Percentiles rank a stretch among this genome's conserved stretches.
Evolutionary conservation across 2,113 vertebrate genomes (phyloP).

Genomic region (Neodontobutis hainanensis): DNA sequence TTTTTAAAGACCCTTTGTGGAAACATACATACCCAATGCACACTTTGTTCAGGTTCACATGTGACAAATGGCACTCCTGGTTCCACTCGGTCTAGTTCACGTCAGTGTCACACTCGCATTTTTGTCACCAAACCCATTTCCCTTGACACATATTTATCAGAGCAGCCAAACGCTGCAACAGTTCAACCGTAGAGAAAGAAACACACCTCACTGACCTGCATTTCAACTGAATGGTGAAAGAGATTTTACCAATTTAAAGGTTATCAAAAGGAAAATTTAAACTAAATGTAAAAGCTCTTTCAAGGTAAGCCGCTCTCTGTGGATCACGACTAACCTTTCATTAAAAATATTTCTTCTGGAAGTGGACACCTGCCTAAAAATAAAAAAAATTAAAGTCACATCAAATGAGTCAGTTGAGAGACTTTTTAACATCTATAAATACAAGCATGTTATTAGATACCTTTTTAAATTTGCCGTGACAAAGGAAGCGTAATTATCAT

Average conservation of each 20-base stretch:
- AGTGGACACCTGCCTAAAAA: too few species aligned
- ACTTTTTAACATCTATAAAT: slow-evolving; percentile 3
- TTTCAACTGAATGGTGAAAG: slow-evolving; percentile 9
- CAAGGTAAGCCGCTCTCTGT: too few species aligned
- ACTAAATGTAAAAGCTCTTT: too few species aligned
- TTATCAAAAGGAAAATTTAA: too few species aligned
- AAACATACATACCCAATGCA: background rate
- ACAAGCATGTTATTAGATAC: slow-evolving; percentile 13
- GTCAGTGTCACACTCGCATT: too few species aligned
- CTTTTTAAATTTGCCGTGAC: background rate
- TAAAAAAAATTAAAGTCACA: too few species aligned
- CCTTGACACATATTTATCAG: background rate
- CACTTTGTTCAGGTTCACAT: background rate
- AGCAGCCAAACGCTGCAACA: background rate
- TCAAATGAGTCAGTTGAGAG: too few species aligned
- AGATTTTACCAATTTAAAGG: background rate
- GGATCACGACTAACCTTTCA: too few species aligned
- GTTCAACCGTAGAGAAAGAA: background rate
- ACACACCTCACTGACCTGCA: slow-evolving; percentile 3
- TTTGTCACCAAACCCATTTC: background rate
- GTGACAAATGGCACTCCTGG: background rate
- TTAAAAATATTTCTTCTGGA: too few species aligned
- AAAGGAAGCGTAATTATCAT: background rate
- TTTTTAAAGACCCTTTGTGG: background rate
- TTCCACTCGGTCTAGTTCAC: too few species aligned